Conservation (phyloP, 1,140 invertebrate genomes). For the Drosophila repleta region DNA sequence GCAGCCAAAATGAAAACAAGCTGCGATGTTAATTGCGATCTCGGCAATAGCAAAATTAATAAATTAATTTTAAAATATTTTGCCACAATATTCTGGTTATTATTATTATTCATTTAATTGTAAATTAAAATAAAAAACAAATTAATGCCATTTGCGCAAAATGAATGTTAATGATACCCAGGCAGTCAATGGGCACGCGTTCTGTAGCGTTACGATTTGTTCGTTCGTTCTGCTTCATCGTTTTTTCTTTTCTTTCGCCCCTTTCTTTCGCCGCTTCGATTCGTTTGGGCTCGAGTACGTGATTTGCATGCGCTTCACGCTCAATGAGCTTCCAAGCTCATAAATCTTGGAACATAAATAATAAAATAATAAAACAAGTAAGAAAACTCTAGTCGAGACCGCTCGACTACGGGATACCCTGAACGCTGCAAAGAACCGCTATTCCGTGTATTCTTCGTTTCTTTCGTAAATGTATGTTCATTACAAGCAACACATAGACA, state of each 20-base stretch:
- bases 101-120: constrained; percentile 38
- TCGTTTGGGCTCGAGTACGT: constrained; percentile 34
- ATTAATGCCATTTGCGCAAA: constrained; percentile 68
- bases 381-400: too few relatives aligned
- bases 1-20: constrained; percentile 32
- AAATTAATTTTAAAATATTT: constrained; percentile 65
- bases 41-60: constrained; percentile 52
- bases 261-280: not conserved
- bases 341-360: too few relatives aligned
- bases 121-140: constrained; percentile 76
- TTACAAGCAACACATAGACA: too few relatives aligned
- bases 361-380: constrained; percentile 31
- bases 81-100: constrained; percentile 14
- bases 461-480: too few relatives aligned
- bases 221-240: not conserved
- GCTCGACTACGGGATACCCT: too few relatives aligned
- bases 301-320: constrained; percentile 30
- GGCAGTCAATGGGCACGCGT: constrained; percentile 3
- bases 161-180: constrained; percentile 60
- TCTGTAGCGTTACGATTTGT: not conserved
- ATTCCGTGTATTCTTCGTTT: too few relatives aligned
- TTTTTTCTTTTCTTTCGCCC: not conserved
- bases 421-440: too few relatives aligned
- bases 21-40: constrained; percentile 43
- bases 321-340: constrained; percentile 12